phyloP scores from a whole-genome alignment of 2,888 invertebrate genomes.

The Thera britannica region DNA sequence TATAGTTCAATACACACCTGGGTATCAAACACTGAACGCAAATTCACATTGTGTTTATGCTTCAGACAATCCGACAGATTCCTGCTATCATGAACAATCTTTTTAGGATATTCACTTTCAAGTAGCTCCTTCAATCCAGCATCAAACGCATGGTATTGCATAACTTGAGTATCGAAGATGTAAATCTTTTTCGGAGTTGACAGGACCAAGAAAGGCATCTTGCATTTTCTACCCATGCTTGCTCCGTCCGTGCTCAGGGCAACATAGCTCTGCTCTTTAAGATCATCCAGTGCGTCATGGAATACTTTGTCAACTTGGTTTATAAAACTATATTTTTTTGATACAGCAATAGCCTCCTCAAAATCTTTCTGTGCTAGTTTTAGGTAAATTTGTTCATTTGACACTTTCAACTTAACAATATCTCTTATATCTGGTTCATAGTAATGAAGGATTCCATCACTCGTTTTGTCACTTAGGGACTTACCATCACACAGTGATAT shows the following conservation, averaged over 20 bases:
- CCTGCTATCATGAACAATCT: slow-evolving; percentile 86
- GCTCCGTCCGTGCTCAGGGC: slow-evolving; percentile 77
- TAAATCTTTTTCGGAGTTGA: slow-evolving; percentile 77
- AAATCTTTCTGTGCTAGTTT: slow-evolving; percentile 74
- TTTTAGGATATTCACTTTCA: slow-evolving; percentile 74
- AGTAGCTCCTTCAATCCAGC: slow-evolving; percentile 77
- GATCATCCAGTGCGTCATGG: slow-evolving; percentile 71
- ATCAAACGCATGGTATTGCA: slow-evolving; percentile 79
- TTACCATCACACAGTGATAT: slow-evolving; percentile 77
- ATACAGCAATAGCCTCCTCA: slow-evolving; percentile 70
- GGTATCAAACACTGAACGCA: slow-evolving; percentile 86
- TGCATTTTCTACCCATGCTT: slow-evolving; percentile 79
- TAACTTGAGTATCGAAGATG: slow-evolving; percentile 79
- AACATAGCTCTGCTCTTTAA: slow-evolving; percentile 66
- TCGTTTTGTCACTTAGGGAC: slow-evolving; percentile 58
- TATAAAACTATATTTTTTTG: slow-evolving; percentile 75
- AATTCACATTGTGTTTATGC: slow-evolving; percentile 83
- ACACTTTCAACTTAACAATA: slow-evolving; percentile 71
- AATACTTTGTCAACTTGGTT: slow-evolving; percentile 76
- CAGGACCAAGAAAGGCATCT: slow-evolving; percentile 76
- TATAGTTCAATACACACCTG: slow-evolving; percentile 72
- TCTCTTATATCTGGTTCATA: slow-evolving; percentile 73
- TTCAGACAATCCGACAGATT: slow-evolving; percentile 84
- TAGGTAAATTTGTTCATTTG: slow-evolving; percentile 61
- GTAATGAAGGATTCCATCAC: slow-evolving; percentile 72